phyloP scores from a whole-genome alignment of 1,140 invertebrate species.

The Cyclargus thomasi region DNA sequence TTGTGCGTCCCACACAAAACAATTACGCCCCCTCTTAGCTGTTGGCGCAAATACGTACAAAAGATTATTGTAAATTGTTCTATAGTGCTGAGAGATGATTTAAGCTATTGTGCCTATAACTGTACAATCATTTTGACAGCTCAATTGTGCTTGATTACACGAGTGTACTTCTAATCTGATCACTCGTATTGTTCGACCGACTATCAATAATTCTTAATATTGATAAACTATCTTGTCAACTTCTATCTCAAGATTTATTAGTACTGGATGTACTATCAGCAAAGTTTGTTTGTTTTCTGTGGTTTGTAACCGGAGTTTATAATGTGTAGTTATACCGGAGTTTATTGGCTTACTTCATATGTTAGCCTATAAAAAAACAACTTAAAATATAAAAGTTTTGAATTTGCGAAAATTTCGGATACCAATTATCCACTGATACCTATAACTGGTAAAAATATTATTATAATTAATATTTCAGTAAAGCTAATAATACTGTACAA shows the following conservation, averaged over 20 bases:
- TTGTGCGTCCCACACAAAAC: slow-evolving; percentile 6
- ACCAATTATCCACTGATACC: neutral
- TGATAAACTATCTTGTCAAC: slow-evolving; percentile 12
- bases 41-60: slow-evolving; percentile 33
- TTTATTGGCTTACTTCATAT: no score
- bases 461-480: slow-evolving; percentile 52
- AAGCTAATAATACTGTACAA: slow-evolving; percentile 74
- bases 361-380: no score
- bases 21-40: slow-evolving; percentile 10
- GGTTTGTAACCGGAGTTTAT: no score
- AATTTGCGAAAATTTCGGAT: neutral
- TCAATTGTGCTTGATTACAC: slow-evolving; percentile 63
- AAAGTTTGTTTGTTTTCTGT: no score
- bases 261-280: neutral
- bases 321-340: no score
- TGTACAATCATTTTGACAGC: slow-evolving; percentile 53
- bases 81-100: slow-evolving; percentile 49
- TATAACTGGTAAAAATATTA: slow-evolving; percentile 23
- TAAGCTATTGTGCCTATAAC: slow-evolving; percentile 51
- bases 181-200: slow-evolving; percentile 20
- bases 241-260: slow-evolving; percentile 1
- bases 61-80: slow-evolving; percentile 53
- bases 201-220: slow-evolving; percentile 13
- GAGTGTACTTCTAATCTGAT: slow-evolving; percentile 35
- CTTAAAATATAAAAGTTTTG: no score